Percentiles rank a stretch among this genome's conserved stretches.
These are phyloP conservation scores for Silurus meridionalis DNA, from an alignment of 2,113 vertebrate species.

Conservation along the genomic window DNA sequence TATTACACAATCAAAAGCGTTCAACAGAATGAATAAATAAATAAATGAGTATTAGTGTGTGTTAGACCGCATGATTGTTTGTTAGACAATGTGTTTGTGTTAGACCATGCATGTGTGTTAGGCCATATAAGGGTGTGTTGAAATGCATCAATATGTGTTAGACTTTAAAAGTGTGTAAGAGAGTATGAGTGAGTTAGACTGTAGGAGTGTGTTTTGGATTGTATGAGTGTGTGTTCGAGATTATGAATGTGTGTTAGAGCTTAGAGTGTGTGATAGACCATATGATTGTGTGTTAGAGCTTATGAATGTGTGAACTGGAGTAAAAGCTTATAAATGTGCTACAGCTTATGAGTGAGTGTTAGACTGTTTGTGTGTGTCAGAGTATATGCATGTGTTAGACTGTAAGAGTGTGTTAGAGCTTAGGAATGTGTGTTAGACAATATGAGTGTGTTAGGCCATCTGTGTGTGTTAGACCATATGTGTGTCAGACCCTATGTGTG, in stretches of 20 bases:
- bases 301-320: background rate
- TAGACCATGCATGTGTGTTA: background rate
- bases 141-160: no score
- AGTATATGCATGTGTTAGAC: background rate
- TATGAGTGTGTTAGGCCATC: background rate
- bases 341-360: background rate
- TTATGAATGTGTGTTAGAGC: no score
- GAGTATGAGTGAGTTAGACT: background rate
- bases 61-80: background rate
- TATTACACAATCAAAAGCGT: background rate
- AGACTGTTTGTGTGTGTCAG: background rate
- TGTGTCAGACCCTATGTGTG: background rate
- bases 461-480: background rate
- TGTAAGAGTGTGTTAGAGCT: constrained; percentile 11
- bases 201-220: background rate
- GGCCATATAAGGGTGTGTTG: background rate
- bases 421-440: constrained; percentile 2
- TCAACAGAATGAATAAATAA: background rate
- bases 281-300: background rate
- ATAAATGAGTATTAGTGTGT: background rate
- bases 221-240: no score
- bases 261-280: background rate
- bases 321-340: background rate
- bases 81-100: background rate
- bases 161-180: background rate